These are phyloP conservation scores for Helarctos malayanus DNA, from an alignment of 2,797 vertebrate genomes.

Conservation along the genomic window DNA sequence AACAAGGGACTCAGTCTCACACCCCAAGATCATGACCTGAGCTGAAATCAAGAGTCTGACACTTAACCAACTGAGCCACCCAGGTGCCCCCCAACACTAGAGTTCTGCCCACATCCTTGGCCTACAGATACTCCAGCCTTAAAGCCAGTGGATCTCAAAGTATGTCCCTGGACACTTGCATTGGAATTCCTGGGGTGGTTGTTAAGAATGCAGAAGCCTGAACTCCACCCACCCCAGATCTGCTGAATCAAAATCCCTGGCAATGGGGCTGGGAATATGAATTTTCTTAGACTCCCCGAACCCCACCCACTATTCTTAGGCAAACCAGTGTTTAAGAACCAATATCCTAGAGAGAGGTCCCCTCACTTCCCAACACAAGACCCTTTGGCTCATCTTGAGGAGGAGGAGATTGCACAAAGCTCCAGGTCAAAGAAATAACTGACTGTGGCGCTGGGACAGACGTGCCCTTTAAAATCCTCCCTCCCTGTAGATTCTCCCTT, in stretches of 20 bases:
- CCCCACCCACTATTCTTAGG: background rate
- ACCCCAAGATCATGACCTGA: too few species aligned
- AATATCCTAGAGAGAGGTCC: background rate
- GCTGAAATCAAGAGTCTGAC: too few species aligned
- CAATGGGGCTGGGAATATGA: background rate
- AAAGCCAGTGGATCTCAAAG: background rate
- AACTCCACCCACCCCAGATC: background rate
- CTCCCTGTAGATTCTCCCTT: background rate
- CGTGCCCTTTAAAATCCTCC: background rate
- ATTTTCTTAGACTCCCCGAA: background rate
- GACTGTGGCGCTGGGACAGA: background rate
- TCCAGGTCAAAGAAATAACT: background rate
- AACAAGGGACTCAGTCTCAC: too few species aligned
- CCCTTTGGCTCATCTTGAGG: background rate
- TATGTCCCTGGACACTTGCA: background rate
- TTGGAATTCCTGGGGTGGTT: background rate
- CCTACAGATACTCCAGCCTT: background rate
- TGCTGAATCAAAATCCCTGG: background rate
- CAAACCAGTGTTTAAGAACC: slow-evolving; percentile 57
- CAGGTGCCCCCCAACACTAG: background rate
- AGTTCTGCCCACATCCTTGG: background rate
- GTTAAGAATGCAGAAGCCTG: background rate
- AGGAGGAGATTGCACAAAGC: background rate
- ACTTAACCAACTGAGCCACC: too few species aligned
- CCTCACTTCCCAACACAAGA: background rate